phyloP scores from a whole-genome alignment of 1,140 invertebrate species.

The Babylonia areolata region DNA sequence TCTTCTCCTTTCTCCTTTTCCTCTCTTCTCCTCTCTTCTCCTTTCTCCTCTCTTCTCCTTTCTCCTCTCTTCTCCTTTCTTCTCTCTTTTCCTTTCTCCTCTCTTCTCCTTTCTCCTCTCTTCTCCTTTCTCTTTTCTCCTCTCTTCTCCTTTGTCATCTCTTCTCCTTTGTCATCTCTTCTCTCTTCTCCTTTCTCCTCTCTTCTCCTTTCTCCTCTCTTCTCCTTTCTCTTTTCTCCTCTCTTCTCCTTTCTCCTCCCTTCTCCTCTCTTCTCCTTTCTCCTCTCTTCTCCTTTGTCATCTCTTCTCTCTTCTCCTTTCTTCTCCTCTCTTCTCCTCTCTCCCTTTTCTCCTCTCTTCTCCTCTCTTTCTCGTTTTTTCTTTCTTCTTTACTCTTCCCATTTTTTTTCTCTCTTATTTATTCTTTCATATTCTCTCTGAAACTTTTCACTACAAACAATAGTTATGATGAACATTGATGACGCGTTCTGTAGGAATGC shows the following conservation, averaged over 20 bases:
- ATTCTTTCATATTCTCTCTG: too few relatives aligned
- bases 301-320: neutral
- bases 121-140: too few relatives aligned
- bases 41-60: neutral
- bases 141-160: too few relatives aligned
- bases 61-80: neutral
- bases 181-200: too few relatives aligned
- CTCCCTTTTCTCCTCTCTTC: neutral
- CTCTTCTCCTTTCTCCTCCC: neutral
- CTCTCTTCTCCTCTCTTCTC: neutral
- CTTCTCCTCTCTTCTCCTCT: neutral
- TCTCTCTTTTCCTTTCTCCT: neutral
- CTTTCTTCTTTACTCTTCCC: too few relatives aligned
- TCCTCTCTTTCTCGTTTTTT: too few relatives aligned
- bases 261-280: neutral
- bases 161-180: too few relatives aligned
- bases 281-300: conserved; percentile 1
- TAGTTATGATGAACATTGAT: too few relatives aligned
- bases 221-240: neutral
- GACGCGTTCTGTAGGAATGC: too few relatives aligned
- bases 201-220: neutral
- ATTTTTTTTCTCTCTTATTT: too few relatives aligned
- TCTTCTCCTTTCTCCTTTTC: neutral
- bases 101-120: neutral
- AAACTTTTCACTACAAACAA: too few relatives aligned